phyloP scores from a whole-genome alignment of 2,797 vertebrate species.

The Hydrocynus forskahlii region DNA sequence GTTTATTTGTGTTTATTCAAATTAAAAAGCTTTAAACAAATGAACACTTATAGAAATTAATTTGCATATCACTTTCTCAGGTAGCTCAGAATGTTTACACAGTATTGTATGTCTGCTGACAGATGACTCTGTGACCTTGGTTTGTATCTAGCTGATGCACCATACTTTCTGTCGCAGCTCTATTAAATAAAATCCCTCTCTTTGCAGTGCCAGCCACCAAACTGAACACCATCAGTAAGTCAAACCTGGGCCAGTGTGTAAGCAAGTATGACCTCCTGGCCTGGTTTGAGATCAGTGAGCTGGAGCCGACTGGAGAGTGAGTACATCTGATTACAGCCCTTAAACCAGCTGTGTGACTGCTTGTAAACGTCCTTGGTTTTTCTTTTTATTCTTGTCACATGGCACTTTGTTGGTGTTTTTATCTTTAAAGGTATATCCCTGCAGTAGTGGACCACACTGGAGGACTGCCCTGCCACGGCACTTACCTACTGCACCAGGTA shows the following conservation, averaged over 20 bases:
- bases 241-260: conserved; percentile 93
- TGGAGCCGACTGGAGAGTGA: conserved; percentile 99
- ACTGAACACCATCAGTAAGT: conserved; percentile 93
- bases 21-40: background rate
- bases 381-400: background rate
- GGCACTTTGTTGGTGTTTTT: conserved; percentile 7
- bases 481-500: conserved; percentile 97
- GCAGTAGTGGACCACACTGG: conserved; percentile 96
- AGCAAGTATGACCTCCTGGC: conserved; percentile 98
- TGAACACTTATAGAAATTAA: background rate
- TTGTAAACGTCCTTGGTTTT: background rate
- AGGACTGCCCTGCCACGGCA: conserved; percentile 93
- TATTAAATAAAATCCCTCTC: background rate
- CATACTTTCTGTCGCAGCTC: background rate
- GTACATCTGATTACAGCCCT: conserved; percentile 62
- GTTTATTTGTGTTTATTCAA: background rate
- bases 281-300: conserved; percentile 99
- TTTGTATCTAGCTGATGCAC: background rate
- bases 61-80: background rate
- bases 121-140: background rate
- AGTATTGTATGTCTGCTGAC: background rate
- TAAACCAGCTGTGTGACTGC: background rate
- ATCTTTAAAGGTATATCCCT: conserved; percentile 89
- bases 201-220: conserved; percentile 93
- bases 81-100: background rate